Percentiles rank a stretch among this genome's conserved stretches.
Conservation (phyloP, 1,140 invertebrate genomes). For the Zaprionus davidi region DNA sequence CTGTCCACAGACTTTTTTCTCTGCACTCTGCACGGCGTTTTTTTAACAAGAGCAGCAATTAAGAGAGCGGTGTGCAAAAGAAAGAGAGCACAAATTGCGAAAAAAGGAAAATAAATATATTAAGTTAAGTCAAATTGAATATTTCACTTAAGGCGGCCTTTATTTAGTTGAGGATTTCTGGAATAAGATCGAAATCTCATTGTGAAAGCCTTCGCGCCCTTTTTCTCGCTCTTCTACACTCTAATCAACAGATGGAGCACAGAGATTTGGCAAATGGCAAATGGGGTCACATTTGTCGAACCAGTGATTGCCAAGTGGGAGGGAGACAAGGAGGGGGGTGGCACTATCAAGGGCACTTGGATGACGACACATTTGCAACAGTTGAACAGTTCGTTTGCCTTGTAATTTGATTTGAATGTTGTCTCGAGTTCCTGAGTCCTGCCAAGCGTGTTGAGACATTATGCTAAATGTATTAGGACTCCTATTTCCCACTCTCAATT, state of each 20-base stretch:
- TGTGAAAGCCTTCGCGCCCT: background rate
- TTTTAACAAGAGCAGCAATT: background rate
- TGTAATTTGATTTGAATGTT: constrained; percentile 65
- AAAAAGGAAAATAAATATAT: background rate
- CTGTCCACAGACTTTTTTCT: background rate
- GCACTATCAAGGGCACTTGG: background rate
- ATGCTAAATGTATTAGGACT: constrained; percentile 43
- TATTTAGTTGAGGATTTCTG: too few species aligned
- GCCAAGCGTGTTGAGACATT: constrained; percentile 30
- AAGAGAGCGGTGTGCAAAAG: background rate
- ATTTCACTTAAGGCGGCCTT: background rate
- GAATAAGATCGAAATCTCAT: background rate
- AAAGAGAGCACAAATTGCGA: background rate
- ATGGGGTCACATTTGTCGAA: constrained; percentile 20
- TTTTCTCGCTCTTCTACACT: background rate
- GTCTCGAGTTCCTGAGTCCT: constrained; percentile 10
- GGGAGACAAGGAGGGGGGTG: background rate
- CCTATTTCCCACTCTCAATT: background rate
- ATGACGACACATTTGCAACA: constrained; percentile 55
- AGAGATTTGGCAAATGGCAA: constrained; percentile 24
- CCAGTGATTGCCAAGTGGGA: constrained; percentile 14
- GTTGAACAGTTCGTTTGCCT: constrained; percentile 58
- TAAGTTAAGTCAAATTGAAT: background rate
- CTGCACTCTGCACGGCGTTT: background rate
- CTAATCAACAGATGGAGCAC: constrained; percentile 45